Conservation (phyloP, 2,113 vertebrate species). For the Neopipo cinnamomea region DNA sequence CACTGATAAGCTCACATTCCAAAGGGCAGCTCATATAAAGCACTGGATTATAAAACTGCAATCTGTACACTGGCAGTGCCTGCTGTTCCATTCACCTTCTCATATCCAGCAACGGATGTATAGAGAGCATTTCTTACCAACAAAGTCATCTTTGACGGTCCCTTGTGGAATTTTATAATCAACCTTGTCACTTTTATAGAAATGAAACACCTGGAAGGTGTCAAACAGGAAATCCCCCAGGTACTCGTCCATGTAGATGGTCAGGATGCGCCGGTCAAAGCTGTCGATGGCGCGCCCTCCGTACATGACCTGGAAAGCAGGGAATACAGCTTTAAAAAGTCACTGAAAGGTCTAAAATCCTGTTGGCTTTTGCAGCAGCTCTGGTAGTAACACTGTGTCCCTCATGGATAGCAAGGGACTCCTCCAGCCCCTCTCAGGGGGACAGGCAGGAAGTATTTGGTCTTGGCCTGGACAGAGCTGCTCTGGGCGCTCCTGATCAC, state of each 20-base stretch:
- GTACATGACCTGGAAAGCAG: constrained; percentile 90
- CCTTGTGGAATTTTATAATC: constrained; percentile 86
- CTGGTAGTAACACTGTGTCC: neutral
- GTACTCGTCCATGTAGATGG: constrained; percentile 92
- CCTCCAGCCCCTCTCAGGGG: neutral
- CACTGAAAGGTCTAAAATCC: too few species aligned
- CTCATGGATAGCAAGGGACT: neutral
- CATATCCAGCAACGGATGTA: rapidly evolving
- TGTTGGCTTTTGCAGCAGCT: neutral
- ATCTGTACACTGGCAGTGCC: rapidly evolving
- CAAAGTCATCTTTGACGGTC: constrained; percentile 78
- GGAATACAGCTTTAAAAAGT: too few species aligned
- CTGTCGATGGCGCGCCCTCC: constrained; percentile 91
- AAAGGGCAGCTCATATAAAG: neutral
- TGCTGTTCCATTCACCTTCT: neutral
- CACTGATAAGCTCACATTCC: neutral
- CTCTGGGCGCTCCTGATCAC: neutral
- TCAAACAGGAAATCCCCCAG: constrained; percentile 94
- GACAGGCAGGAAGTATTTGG: neutral
- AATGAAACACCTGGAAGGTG: constrained; percentile 87
- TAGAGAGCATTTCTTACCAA: constrained; percentile 76
- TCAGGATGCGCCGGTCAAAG: constrained; percentile 94
- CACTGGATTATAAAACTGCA: neutral
- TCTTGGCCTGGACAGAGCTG: neutral
- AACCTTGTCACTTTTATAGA: constrained; percentile 82